phyloP scores from a whole-genome alignment of 2,888 invertebrate species.

The Tinea trinotella region DNA sequence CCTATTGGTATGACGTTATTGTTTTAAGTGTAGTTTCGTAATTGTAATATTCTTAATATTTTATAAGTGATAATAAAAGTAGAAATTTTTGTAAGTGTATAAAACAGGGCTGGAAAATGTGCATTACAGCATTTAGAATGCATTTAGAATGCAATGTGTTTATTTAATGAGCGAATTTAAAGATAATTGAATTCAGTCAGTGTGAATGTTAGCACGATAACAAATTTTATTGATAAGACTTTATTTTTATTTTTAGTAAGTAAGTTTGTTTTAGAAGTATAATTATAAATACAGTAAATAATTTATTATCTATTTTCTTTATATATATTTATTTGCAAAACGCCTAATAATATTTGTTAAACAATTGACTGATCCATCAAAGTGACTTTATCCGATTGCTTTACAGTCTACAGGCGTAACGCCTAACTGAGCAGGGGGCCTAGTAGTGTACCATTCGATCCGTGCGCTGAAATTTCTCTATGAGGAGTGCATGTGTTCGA shows the following conservation, averaged over 20 bases:
- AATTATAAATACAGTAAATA: too few relatives aligned
- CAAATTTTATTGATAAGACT: neutral
- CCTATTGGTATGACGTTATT: too few relatives aligned
- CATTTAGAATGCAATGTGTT: neutral
- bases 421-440: too few relatives aligned
- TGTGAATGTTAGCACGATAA: conserved; percentile 4
- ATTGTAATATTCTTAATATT: conserved; percentile 4
- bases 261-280: neutral
- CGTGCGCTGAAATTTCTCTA: too few relatives aligned
- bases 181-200: neutral
- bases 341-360: neutral
- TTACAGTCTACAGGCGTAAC: too few relatives aligned
- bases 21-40: too few relatives aligned
- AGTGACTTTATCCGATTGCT: too few relatives aligned
- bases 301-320: too few relatives aligned
- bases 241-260: neutral
- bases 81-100: conserved; percentile 3
- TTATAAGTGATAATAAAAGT: conserved; percentile 10
- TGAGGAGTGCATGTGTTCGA: too few relatives aligned
- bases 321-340: too few relatives aligned
- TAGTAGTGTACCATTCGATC: too few relatives aligned
- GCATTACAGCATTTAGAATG: conserved; percentile 13
- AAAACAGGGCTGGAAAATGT: conserved; percentile 7
- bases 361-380: too few relatives aligned
- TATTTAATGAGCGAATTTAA: conserved; percentile 6